Conservation (phyloP, 2,113 vertebrate genomes). For the Cavia porcellus region DNA sequence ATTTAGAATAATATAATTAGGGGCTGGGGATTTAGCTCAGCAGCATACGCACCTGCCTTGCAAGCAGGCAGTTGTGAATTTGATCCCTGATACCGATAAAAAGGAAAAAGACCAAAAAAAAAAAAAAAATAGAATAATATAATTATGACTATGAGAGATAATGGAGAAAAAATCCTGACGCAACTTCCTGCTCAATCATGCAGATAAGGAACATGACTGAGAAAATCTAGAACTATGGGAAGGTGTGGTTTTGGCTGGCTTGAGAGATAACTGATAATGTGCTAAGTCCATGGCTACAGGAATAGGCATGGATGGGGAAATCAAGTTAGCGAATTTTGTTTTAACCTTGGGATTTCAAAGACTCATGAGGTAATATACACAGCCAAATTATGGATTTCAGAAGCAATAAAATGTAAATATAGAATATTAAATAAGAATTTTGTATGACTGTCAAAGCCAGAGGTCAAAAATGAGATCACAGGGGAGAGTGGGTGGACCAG, state of each 20-base stretch:
- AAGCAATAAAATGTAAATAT: not conserved
- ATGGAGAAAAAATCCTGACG: not conserved
- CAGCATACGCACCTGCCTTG: too few relatives aligned
- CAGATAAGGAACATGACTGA: not conserved
- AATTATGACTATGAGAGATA: not conserved
- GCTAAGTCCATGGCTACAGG: not conserved
- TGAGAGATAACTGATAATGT: not conserved
- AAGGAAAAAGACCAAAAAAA: too few relatives aligned
- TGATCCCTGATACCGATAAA: too few relatives aligned
- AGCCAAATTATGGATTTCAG: not conserved
- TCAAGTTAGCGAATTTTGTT: not conserved
- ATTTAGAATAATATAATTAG: not conserved
- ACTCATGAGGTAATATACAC: not conserved
- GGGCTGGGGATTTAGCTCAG: too few relatives aligned
- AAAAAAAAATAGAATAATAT: too few relatives aligned
- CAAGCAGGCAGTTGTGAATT: too few relatives aligned
- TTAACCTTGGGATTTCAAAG: not conserved
- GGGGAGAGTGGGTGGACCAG: not conserved
- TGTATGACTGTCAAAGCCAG: not conserved
- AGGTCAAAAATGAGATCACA: not conserved
- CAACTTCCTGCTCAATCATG: not conserved
- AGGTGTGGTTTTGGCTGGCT: not conserved
- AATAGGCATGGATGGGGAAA: not conserved
- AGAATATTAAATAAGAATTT: not conserved
- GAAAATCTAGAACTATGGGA: not conserved